Percentiles rank a stretch among this genome's conserved stretches.
Conservation (phyloP, 2,113 vertebrate species). For the Heterochromis multidens region DNA sequence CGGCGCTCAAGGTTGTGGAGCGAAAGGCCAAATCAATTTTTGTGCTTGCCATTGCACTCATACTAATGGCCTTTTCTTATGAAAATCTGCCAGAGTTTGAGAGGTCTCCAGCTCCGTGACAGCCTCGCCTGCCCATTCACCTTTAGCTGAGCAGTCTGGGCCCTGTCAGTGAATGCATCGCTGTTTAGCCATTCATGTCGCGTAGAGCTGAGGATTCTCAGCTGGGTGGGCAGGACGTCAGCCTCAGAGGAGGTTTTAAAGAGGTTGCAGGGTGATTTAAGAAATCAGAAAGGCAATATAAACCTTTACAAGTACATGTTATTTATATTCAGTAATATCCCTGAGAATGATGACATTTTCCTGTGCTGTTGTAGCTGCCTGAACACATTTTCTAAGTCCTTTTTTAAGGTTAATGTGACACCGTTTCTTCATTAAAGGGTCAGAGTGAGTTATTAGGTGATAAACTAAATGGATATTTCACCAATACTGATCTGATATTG, state of each 20-base stretch:
- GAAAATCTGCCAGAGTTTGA: conserved; percentile 22
- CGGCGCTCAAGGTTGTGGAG: conserved; percentile 38
- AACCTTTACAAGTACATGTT: not conserved
- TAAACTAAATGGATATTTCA: not conserved
- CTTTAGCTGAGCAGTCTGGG: not conserved
- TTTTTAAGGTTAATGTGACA: not conserved
- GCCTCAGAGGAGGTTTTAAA: not conserved
- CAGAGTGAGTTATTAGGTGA: not conserved
- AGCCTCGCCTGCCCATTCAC: conserved; percentile 13
- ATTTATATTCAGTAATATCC: not conserved
- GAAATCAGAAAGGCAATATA: not conserved
- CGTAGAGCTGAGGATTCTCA: not conserved
- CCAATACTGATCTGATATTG: not conserved
- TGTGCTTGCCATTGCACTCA: conserved; percentile 22
- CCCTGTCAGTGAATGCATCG: not conserved
- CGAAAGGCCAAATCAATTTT: conserved; percentile 65
- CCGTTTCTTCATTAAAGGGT: not conserved
- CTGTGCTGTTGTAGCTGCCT: not conserved
- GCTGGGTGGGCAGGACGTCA: not conserved
- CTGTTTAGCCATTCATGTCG: not conserved
- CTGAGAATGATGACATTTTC: not conserved
- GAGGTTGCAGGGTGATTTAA: not conserved
- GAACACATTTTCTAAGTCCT: not conserved
- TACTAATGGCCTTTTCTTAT: conserved; percentile 38
- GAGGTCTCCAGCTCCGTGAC: conserved; percentile 11